Conservation (phyloP, 2,888 invertebrate species). For the Heliconius ismenius region DNA sequence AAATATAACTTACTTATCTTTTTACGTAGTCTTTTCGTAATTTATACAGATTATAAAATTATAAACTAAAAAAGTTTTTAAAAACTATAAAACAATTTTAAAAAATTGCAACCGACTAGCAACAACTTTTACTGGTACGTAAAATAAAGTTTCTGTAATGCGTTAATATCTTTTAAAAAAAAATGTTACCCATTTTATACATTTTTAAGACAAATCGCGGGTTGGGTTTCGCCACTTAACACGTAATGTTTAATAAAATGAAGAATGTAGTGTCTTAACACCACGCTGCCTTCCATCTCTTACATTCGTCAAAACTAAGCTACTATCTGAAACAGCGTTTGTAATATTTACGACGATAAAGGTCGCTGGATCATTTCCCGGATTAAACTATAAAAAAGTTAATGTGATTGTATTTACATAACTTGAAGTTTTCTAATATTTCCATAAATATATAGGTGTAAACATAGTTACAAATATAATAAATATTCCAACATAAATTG, state of each 20-base stretch:
- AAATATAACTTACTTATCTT: conserved; percentile 2
- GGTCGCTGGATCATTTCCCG: background rate
- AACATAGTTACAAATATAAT: background rate
- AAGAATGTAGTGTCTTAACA: background rate
- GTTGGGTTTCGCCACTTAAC: background rate
- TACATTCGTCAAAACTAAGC: background rate
- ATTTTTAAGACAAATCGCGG: background rate
- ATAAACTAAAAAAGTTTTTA: background rate
- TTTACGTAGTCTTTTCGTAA: background rate
- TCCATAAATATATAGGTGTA: background rate
- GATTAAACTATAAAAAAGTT: background rate
- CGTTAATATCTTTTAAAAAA: background rate
- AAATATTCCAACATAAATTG: background rate
- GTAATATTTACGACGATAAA: background rate
- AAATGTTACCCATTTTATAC: background rate
- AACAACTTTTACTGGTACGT: conserved; percentile 22
- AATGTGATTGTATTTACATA: background rate
- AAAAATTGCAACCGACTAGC: conserved; percentile 21
- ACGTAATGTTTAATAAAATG: background rate
- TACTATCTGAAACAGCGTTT: background rate
- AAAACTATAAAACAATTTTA: background rate
- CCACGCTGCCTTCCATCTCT: background rate
- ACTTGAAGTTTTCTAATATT: background rate
- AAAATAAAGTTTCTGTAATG: background rate
- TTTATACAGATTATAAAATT: conserved; percentile 9